Conservation (phyloP, 2,888 invertebrate species). For the Phorcus lineatus region DNA sequence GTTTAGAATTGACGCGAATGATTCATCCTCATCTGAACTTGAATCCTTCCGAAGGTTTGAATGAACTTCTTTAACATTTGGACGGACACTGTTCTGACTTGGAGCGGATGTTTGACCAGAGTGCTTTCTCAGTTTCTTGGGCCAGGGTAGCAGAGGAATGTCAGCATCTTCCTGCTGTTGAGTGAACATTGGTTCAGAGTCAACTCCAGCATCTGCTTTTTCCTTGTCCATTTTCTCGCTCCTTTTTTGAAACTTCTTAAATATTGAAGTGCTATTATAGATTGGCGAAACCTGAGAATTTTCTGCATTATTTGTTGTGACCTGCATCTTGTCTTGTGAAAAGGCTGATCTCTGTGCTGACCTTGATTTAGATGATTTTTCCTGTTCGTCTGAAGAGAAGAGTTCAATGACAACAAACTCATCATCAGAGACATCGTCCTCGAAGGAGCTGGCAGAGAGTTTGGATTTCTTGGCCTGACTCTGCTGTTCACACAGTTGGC, state of each 20-base stretch:
- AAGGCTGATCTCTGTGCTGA: background rate
- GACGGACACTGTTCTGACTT: background rate
- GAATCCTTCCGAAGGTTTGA: background rate
- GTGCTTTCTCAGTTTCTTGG: background rate
- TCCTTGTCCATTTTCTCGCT: background rate
- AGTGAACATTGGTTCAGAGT: background rate
- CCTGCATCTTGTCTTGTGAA: background rate
- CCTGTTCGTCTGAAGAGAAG: constrained; percentile 3
- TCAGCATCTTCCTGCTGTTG: background rate
- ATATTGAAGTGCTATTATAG: background rate
- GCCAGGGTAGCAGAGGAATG: background rate
- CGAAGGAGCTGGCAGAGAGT: background rate
- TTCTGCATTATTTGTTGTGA: background rate
- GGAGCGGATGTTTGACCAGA: background rate
- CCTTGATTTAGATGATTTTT: background rate
- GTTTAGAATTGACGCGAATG: background rate
- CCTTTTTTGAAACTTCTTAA: constrained; percentile 16
- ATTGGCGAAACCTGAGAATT: constrained; percentile 9
- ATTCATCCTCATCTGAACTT: background rate
- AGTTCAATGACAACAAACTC: background rate
- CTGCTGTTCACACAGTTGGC: no score
- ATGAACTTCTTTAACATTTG: background rate
- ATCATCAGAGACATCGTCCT: constrained; percentile 3
- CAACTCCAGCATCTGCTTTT: background rate
- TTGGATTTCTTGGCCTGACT: background rate